Conservation (phyloP, 2,888 invertebrate species). For the Asteroscopus sphinx region DNA sequence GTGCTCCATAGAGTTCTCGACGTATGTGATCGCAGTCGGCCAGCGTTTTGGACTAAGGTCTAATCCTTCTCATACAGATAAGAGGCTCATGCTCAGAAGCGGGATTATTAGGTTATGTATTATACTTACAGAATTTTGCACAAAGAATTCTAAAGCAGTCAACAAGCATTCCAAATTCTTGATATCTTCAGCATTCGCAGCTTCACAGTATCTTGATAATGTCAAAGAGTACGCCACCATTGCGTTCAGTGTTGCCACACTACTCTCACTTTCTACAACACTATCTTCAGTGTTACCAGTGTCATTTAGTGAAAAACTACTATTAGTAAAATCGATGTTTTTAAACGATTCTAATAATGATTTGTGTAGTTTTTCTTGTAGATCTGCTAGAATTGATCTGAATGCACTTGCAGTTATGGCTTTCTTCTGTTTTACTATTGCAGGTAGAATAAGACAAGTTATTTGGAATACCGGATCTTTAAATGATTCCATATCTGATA, state of each 20-base stretch:
- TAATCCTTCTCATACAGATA: too few species aligned
- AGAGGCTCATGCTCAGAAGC: too few species aligned
- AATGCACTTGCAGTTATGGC: slow-evolving; percentile 76
- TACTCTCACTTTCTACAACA: slow-evolving; percentile 67
- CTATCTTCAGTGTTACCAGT: slow-evolving; percentile 73
- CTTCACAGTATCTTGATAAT: slow-evolving; percentile 81
- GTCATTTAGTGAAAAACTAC: slow-evolving; percentile 53
- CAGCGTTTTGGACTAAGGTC: too few species aligned
- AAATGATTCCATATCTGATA: slow-evolving; percentile 73
- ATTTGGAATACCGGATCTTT: slow-evolving; percentile 81
- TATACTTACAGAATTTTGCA: slow-evolving; percentile 81
- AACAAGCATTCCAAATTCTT: slow-evolving; percentile 80
- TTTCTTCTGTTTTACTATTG: slow-evolving; percentile 82
- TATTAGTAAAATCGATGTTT: slow-evolving; percentile 74
- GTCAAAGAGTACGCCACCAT: slow-evolving; percentile 82
- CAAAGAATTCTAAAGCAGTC: slow-evolving; percentile 78
- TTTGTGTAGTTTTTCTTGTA: slow-evolving; percentile 82
- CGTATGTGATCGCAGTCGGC: too few species aligned
- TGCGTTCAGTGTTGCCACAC: slow-evolving; percentile 79
- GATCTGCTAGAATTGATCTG: slow-evolving; percentile 79
- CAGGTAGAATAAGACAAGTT: slow-evolving; percentile 78
- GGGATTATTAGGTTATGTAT: neutral
- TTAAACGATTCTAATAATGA: slow-evolving; percentile 77
- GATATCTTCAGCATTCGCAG: slow-evolving; percentile 71
- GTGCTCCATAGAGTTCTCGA: too few species aligned